phyloP scores from a whole-genome alignment of 2,797 vertebrate species.

The Notoglanidium macrostoma region DNA sequence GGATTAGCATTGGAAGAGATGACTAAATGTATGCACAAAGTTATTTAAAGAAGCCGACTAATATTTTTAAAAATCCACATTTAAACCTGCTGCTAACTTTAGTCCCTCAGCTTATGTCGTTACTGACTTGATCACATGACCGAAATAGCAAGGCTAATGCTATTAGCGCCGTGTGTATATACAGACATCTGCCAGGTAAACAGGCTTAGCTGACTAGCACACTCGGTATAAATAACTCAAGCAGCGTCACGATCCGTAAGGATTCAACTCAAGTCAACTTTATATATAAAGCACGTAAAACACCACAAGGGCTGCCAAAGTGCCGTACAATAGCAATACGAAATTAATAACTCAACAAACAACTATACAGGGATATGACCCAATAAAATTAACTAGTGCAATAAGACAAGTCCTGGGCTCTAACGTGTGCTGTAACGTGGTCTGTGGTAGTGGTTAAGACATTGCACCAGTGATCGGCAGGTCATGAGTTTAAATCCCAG shows the following conservation, averaged over 20 bases:
- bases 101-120: background rate
- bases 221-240: background rate
- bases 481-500: too few relatives aligned
- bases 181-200: constrained; percentile 3
- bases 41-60: background rate
- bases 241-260: background rate
- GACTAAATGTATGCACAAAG: background rate
- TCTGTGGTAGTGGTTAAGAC: too few relatives aligned
- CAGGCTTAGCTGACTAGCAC: constrained; percentile 10
- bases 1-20: background rate
- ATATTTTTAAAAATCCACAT: background rate
- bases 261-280: background rate
- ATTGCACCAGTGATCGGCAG: too few relatives aligned
- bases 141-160: constrained; percentile 13
- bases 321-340: background rate
- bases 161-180: constrained; percentile 4
- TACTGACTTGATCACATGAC: background rate
- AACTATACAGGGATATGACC: background rate
- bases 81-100: constrained; percentile 10
- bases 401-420: background rate
- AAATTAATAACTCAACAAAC: background rate
- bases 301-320: background rate
- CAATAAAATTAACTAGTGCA: background rate
- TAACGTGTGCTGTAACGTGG: too few relatives aligned
- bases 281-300: background rate